Evolutionary conservation across 2,113 vertebrate genomes (phyloP), one percentile per base, ranked within the genome.

Genomic region (Brachyhypopomus gauderio): DNA sequence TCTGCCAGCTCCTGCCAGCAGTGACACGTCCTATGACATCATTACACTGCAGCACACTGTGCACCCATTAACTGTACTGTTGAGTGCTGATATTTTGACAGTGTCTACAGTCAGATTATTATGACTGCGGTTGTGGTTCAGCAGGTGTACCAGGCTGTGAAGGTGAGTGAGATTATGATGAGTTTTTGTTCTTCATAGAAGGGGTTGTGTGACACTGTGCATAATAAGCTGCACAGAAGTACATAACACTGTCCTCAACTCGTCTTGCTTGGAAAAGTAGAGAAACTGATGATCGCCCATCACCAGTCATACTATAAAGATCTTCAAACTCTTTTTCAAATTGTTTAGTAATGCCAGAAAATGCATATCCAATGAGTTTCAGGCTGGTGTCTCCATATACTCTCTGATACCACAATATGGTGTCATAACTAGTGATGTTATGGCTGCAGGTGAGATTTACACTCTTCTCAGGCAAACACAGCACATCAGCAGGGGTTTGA

Each of bases 171-270:
- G 56, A 12, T 11, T 5, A 63, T 7, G 41, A 11, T 14, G 7
- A 16, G 56, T 85, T 79, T 81, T 85, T 79, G 80, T 82, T 48
- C 56, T 41, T 59, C n/a, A 55, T 0, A 19, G 23, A 1, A 36
- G 17, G 64, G 30, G 16, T 6, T 16, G 20, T 72, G 64, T 52
- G 60, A 34, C 75, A 85, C 76, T 75, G 80, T 82, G 84, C 19
- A 1, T 78, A 48, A 83, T 85, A 86, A 55, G 85, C 88, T 79
- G 88, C 88, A 41, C 90, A 91, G 85, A 78, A 89, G 75, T 90
- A 91, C 52, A 83, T 8, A 5, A 75, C 67, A 0, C 77, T 87
- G 85, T 87, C 78, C 7, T 75, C 48, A 16, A 30, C 3, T 0
- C 1, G 0, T 3, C 0, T 71, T 59, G 56, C 34, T 63, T 79